A percentile compares a stretch with the other conserved stretches of the same genome.
These are phyloP conservation scores for Apeltes quadracus DNA, from an alignment of 2,113 vertebrate species.

Conservation along the genomic window DNA sequence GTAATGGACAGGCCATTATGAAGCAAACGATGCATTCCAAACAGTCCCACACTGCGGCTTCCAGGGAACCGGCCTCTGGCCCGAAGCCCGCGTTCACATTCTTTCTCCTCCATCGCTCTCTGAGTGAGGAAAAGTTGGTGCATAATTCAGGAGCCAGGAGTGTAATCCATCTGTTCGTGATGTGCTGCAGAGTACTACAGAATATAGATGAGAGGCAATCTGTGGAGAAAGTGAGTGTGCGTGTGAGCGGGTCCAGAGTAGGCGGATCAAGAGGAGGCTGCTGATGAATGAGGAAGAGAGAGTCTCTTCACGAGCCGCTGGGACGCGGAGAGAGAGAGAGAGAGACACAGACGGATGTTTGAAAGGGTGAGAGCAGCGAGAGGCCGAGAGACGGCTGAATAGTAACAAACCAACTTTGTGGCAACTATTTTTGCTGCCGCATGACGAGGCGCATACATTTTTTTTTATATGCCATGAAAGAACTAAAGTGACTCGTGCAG, in stretches of 20 bases:
- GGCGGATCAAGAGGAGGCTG: conserved; percentile 53
- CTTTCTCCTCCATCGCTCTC: conserved; percentile 54
- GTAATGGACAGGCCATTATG: neutral
- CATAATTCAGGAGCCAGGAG: conserved; percentile 74
- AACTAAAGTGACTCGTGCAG: neutral
- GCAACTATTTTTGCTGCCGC: neutral
- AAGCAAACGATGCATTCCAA: conserved; percentile 48
- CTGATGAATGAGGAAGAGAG: conserved; percentile 64
- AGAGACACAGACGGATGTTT: conserved; percentile 27
- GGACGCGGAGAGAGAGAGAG: conserved; percentile 9
- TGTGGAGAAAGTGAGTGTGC: conserved; percentile 50
- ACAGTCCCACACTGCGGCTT: conserved; percentile 35
- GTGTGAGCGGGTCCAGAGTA: conserved; percentile 43
- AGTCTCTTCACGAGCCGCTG: conserved; percentile 30
- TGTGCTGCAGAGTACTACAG: conserved; percentile 69
- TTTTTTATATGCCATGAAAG: neutral
- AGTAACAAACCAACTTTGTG: neutral
- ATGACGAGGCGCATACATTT: neutral
- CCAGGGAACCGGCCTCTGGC: conserved; percentile 49
- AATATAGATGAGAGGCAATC: conserved; percentile 72
- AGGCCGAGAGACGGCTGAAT: too few species aligned
- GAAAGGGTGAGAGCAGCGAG: neutral
- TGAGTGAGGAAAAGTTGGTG: conserved; percentile 67
- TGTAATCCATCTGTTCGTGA: conserved; percentile 75
- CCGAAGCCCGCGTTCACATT: conserved; percentile 56